These are phyloP conservation scores for Nautilus pompilius DNA, from an alignment of 1,140 invertebrate species.

Conservation along the genomic window DNA sequence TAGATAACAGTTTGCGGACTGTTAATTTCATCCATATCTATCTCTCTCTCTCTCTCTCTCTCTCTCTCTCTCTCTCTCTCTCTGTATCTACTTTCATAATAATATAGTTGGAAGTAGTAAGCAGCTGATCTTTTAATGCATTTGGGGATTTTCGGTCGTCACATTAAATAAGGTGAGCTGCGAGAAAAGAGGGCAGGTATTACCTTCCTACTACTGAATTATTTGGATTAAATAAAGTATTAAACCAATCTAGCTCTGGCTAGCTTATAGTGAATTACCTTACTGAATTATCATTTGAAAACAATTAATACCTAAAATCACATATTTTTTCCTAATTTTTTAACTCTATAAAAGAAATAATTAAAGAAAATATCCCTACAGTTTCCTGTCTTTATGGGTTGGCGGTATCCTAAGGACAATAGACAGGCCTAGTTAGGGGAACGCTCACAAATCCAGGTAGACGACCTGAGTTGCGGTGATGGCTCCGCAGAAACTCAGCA, in stretches of 20 bases:
- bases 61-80: too few relatives aligned
- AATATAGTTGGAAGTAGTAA: not conserved
- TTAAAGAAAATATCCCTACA: not conserved
- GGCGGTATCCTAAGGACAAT: too few relatives aligned
- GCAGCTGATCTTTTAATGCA: not conserved
- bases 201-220: not conserved
- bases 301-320: not conserved
- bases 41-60: too few relatives aligned
- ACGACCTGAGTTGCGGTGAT: constrained; percentile 80
- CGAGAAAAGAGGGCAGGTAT: not conserved
- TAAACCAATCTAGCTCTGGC: not conserved
- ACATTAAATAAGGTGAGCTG: not conserved
- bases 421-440: too few relatives aligned
- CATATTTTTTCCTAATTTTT: not conserved
- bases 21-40: not conserved
- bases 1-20: not conserved
- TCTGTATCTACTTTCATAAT: not conserved
- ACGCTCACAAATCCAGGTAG: constrained; percentile 75
- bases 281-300: not conserved
- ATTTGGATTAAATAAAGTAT: not conserved
- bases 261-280: not conserved
- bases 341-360: not conserved
- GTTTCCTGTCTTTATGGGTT: not conserved
- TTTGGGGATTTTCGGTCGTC: not conserved
- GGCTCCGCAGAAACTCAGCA: constrained; percentile 79